Conservation (phyloP, 2,888 invertebrate species). For the Ctena decussata region DNA sequence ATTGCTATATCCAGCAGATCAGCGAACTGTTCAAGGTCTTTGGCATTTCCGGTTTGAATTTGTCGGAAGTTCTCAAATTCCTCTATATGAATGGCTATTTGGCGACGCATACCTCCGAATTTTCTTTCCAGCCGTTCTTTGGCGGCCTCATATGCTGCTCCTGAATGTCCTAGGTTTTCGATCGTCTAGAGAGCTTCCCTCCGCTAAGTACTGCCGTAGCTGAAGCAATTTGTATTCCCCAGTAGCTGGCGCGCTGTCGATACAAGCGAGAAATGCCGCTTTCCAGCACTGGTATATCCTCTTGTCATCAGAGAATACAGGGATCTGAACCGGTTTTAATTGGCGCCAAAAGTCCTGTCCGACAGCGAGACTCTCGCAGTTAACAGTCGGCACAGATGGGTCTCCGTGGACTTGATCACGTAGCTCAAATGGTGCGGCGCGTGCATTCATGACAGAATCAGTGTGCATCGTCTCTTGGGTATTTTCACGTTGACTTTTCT, state of each 20-base stretch:
- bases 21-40: conserved; percentile 12
- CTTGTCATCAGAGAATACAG: conserved; percentile 19
- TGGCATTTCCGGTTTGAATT: conserved; percentile 14
- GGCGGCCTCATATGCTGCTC: conserved; percentile 18
- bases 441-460: background rate
- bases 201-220: conserved; percentile 23
- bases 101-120: conserved; percentile 14
- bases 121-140: conserved; percentile 36
- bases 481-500: background rate
- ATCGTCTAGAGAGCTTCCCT: background rate
- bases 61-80: background rate
- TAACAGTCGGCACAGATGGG: background rate
- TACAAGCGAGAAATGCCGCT: conserved; percentile 11
- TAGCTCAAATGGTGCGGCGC: background rate
- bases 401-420: background rate
- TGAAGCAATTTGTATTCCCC: conserved; percentile 21
- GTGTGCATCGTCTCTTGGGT: background rate
- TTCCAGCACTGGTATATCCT: conserved; percentile 22
- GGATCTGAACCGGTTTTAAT: conserved; percentile 24
- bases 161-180: conserved; percentile 36
- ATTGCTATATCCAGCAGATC: conserved; percentile 22
- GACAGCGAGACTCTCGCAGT: background rate
- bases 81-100: conserved; percentile 19
- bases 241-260: conserved; percentile 15
- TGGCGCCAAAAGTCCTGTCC: conserved; percentile 9